Evolutionary conservation across 2,888 invertebrate species (phyloP), one percentile per base, ranked within the genome.

Genomic region (Keiferia lycopersicella): DNA sequence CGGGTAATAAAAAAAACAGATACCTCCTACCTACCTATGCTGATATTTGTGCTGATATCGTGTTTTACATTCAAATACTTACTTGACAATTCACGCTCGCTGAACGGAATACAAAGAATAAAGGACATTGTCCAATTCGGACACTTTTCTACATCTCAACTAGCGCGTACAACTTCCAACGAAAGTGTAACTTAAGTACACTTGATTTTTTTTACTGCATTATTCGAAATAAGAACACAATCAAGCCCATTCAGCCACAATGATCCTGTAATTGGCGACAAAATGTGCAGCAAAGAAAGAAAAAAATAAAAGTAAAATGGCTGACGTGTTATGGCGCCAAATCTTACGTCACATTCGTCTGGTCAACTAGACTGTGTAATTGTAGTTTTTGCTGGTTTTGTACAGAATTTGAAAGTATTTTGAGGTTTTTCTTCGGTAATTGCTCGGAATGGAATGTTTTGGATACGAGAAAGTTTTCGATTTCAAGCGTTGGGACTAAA

Each of bases 321-420:
- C 66, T 64, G 71, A 67, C 67, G 66, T 66, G 73, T 78, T 76
- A 69, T 75, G 82, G 81, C 81, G 81, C 81, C 81, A 79, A 79
- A 77, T 64, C 69, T 77, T 76, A 69, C 76, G 77, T 80, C 77
- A 76, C 69, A 69, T 67, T 26, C 64, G 56, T 65, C 66, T 71
- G 65, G 51, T 34, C 39, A 50, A 50, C 53, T 59, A 41, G 61
- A 51, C 64, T 3, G 30, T 66, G 64, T 70, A 69, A 72, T 76
- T 69, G 66, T 62, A 48, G 41, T 58, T 58, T 62, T 34, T 34
- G 34, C 34, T 34, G 34, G 4, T 4, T 66, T 41, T 41, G 48
- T 50, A 18, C 16, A 20, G 20, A 18, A 62, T 39, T 62, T 53
- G 22, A 18, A 51, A 30, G 16, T 39, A 14, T 16, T 39, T 18